These are phyloP conservation scores for Aptenodytes forsteri DNA, from an alignment of 2,113 vertebrate species.

Conservation along the genomic window DNA sequence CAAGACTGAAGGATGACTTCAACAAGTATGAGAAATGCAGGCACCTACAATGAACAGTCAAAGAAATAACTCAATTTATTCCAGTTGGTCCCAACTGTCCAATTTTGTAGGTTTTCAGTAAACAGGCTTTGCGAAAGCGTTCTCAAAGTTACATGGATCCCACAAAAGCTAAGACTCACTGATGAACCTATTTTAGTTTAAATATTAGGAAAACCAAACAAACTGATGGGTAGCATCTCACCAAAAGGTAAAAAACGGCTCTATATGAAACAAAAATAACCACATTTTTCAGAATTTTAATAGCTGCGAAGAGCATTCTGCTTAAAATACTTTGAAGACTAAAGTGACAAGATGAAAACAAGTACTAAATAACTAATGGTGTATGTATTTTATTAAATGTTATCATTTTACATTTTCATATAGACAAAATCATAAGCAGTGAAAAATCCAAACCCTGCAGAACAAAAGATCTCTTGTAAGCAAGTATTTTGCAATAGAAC, in stretches of 20 bases:
- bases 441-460: neutral
- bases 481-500: neutral
- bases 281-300: neutral
- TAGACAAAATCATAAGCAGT: neutral
- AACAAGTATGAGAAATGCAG: neutral
- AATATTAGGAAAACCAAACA: neutral
- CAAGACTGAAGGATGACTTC: neutral
- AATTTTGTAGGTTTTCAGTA: neutral
- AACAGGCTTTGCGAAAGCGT: neutral
- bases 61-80: neutral
- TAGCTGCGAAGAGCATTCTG: neutral
- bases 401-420: neutral
- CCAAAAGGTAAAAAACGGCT: neutral
- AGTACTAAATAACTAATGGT: fast-evolving
- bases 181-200: neutral
- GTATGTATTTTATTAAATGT: conserved; percentile 2
- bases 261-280: neutral
- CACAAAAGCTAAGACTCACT: neutral
- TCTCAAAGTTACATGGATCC: fast-evolving
- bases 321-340: neutral
- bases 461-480: neutral
- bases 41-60: neutral
- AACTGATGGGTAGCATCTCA: neutral
- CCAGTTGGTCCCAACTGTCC: neutral
- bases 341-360: neutral